Percentiles rank a stretch among this genome's conserved stretches.
Evolutionary conservation across 2,797 vertebrate species (phyloP).

Genomic region (Pangasius larnaudii): DNA sequence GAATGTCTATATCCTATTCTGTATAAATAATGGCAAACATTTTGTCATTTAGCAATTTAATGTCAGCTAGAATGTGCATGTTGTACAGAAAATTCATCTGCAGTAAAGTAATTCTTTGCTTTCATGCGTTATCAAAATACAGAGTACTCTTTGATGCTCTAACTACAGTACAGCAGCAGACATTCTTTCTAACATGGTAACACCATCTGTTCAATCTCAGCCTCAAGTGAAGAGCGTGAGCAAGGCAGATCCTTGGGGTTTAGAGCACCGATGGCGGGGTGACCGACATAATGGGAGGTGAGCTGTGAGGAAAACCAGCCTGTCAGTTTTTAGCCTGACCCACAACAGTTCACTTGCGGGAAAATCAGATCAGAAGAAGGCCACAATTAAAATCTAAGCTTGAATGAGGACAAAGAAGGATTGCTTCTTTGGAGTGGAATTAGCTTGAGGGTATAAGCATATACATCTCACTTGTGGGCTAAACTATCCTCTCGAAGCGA

Average conservation of each 20-base stretch:
- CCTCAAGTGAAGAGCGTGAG: neutral
- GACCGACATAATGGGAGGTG: neutral
- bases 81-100: neutral
- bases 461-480: neutral
- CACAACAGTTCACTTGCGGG: neutral
- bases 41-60: neutral
- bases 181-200: neutral
- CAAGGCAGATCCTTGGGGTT: neutral
- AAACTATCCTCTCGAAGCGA: neutral
- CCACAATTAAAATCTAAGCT: neutral
- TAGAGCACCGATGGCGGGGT: neutral
- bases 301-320: neutral
- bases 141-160: neutral
- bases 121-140: neutral
- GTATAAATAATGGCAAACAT: neutral
- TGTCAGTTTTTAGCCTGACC: conserved; percentile 10
- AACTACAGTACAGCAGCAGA: neutral
- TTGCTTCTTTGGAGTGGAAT: neutral
- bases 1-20: neutral
- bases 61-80: neutral
- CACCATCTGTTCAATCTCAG: conserved; percentile 31
- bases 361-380: neutral
- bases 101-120: neutral
- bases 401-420: conserved; percentile 1
- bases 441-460: neutral